phyloP scores from a whole-genome alignment of 2,888 invertebrate genomes.

The Blastobasis adustella region DNA sequence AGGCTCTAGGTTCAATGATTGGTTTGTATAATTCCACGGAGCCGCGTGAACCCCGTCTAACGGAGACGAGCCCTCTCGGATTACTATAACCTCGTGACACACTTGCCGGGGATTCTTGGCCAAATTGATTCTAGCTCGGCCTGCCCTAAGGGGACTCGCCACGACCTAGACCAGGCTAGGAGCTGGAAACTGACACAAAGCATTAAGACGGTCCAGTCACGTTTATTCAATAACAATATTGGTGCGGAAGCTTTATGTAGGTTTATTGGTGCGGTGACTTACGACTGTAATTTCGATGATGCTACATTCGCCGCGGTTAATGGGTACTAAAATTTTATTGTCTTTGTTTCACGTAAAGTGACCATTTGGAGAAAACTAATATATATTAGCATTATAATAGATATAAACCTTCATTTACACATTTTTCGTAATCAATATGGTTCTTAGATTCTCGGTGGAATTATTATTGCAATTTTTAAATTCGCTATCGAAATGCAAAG shows the following conservation, averaged over 20 bases:
- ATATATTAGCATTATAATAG: too few relatives aligned
- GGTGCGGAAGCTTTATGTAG: slow-evolving; percentile 15
- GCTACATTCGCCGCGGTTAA: background rate
- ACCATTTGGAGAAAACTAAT: background rate
- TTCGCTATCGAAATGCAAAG: too few relatives aligned
- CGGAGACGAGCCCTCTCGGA: slow-evolving; percentile 46
- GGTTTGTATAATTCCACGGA: slow-evolving; percentile 59
- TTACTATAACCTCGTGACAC: slow-evolving; percentile 65
- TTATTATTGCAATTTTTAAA: too few relatives aligned
- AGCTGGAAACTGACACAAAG: slow-evolving; percentile 17
- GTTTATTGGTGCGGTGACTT: slow-evolving; percentile 12
- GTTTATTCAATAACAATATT: slow-evolving; percentile 16
- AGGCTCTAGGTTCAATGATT: slow-evolving; percentile 51
- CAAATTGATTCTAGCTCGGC: slow-evolving; percentile 52
- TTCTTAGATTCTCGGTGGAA: too few relatives aligned
- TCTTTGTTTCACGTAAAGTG: slow-evolving; percentile 3
- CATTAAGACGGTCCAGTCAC: slow-evolving; percentile 19
- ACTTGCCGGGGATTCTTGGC: slow-evolving; percentile 46
- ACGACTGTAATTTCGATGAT: slow-evolving; percentile 4
- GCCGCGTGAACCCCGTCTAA: slow-evolving; percentile 54
- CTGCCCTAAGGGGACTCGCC: slow-evolving; percentile 27
- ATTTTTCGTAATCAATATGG: too few relatives aligned
- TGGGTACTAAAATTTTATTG: slow-evolving; percentile 7
- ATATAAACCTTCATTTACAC: too few relatives aligned
- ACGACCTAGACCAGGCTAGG: slow-evolving; percentile 20